Percentiles rank a stretch among this genome's conserved stretches.
Evolutionary conservation across 2,888 invertebrate genomes (phyloP).

Genomic region (Sinotaia quadrata): DNA sequence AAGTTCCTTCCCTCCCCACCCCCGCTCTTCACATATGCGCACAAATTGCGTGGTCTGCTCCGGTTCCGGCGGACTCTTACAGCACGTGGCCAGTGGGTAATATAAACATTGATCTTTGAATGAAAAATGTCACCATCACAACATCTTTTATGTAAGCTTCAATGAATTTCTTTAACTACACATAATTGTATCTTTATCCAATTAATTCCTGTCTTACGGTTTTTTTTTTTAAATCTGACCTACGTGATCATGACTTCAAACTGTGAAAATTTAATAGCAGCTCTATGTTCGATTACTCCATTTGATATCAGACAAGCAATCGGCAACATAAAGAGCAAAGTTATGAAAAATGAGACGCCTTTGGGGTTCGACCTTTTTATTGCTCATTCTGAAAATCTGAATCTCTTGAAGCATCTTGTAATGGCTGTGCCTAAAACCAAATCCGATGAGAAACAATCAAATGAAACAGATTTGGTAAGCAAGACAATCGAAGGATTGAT

Average conservation of each 20-base stretch:
- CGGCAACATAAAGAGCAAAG: slow-evolving; percentile 1
- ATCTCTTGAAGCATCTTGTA: slow-evolving; percentile 7
- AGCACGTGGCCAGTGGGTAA: not conserved
- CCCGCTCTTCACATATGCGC: not conserved
- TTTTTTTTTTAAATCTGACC: too few relatives aligned
- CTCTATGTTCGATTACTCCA: not conserved
- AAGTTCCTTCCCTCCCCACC: slow-evolving; percentile 1
- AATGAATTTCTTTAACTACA: too few relatives aligned
- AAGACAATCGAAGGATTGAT: slow-evolving; percentile 9
- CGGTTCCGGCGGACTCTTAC: not conserved
- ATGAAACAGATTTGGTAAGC: too few relatives aligned
- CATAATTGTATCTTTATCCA: too few relatives aligned
- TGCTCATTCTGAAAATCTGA: not conserved
- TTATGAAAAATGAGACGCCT: not conserved
- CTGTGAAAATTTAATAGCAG: not conserved
- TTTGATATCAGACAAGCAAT: slow-evolving; percentile 6
- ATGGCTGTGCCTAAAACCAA: not conserved
- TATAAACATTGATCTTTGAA: not conserved
- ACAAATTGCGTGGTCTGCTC: not conserved
- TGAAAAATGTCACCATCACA: too few relatives aligned
- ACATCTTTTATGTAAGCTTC: too few relatives aligned
- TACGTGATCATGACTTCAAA: not conserved
- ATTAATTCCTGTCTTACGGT: too few relatives aligned
- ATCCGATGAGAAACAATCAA: not conserved
- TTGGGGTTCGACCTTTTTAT: slow-evolving; percentile 20